phyloP scores from a whole-genome alignment of 2,113 vertebrate genomes.

The Lamprologus speciosus region DNA sequence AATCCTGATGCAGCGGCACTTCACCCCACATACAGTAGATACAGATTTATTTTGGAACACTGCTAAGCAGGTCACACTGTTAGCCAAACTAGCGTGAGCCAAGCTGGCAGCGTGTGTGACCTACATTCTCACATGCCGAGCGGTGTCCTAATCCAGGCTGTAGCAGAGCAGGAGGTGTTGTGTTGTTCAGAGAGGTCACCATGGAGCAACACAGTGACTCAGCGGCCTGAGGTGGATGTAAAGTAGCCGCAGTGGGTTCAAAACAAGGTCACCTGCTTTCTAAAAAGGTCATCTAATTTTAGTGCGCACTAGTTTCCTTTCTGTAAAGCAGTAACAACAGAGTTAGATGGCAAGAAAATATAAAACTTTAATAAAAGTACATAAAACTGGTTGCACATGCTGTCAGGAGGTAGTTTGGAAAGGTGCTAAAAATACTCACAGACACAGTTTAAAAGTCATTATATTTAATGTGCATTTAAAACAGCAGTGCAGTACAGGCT shows the following conservation, averaged over 20 bases:
- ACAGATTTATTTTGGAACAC: neutral
- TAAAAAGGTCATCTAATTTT: slow-evolving; percentile 13
- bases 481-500: neutral
- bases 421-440: neutral
- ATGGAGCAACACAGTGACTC: neutral
- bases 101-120: slow-evolving; percentile 26
- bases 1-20: neutral
- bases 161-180: neutral
- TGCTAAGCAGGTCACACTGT: slow-evolving; percentile 11
- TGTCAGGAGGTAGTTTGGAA: neutral
- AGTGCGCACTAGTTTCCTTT: neutral
- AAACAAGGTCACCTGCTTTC: neutral
- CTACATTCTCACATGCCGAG: slow-evolving; percentile 37
- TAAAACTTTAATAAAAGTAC: neutral
- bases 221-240: neutral
- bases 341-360: neutral
- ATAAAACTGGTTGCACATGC: neutral
- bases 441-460: neutral
- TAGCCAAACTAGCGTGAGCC: neutral
- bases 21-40: neutral
- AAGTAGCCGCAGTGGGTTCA: neutral
- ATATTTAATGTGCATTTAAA: neutral
- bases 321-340: neutral
- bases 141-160: neutral
- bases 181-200: slow-evolving; percentile 8